These are phyloP conservation scores for Indicator maculatus DNA, from an alignment of 2,113 vertebrate genomes.

Conservation along the genomic window DNA sequence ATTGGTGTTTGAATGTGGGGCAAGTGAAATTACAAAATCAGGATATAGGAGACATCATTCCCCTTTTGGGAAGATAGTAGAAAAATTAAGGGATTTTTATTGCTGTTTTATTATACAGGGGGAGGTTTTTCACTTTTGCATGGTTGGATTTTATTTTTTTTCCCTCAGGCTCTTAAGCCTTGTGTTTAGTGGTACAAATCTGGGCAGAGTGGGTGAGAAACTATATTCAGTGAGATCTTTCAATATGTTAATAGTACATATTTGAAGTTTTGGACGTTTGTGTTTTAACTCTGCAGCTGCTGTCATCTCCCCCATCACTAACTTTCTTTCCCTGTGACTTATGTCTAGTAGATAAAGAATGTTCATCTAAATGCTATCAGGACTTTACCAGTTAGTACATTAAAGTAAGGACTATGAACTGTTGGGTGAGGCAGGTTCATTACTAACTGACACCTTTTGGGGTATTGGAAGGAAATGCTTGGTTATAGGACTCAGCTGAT, in stretches of 20 bases:
- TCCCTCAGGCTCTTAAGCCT: conserved; percentile 35
- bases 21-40: conserved; percentile 78
- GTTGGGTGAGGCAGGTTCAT: not conserved
- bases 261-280: not conserved
- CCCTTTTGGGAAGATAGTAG: conserved; percentile 75
- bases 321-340: not conserved
- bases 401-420: not conserved
- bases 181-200: conserved; percentile 5
- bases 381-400: not conserved
- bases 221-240: not conserved
- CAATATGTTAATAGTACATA: not conserved
- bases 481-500: not conserved
- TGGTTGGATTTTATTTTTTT: conserved; percentile 50
- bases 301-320: not conserved
- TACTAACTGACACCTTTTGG: not conserved
- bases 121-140: conserved; percentile 24
- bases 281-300: not conserved
- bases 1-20: conserved; percentile 66
- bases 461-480: not conserved
- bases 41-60: conserved; percentile 68
- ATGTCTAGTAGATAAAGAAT: not conserved
- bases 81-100: conserved; percentile 77
- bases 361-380: not conserved
- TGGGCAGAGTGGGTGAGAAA: not conserved
- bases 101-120: conserved; percentile 70